A percentile compares a stretch with the other conserved stretches of the same genome.
phyloP scores from a whole-genome alignment of 2,113 vertebrate genomes.

The Peromyscus californicus region DNA sequence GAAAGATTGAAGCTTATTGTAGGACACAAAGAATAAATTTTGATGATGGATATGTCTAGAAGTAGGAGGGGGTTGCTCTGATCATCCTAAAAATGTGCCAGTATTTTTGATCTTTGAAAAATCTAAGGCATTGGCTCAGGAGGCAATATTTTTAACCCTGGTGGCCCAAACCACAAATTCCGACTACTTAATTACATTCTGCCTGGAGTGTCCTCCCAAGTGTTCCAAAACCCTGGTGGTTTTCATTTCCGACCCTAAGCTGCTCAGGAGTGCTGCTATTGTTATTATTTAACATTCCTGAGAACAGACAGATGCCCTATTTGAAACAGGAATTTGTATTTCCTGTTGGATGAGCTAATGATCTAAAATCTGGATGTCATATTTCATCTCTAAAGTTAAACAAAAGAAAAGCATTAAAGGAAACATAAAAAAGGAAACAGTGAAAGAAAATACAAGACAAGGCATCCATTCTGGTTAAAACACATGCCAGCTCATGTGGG shows the following conservation, averaged over 20 bases:
- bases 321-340: conserved; percentile 71
- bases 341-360: conserved; percentile 66
- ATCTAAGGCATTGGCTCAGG: conserved; percentile 45
- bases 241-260: conserved; percentile 78
- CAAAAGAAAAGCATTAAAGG: conserved; percentile 66
- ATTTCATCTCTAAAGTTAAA: conserved; percentile 62
- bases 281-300: conserved; percentile 78
- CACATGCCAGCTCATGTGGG: conserved; percentile 45
- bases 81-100: background rate
- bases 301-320: conserved; percentile 73
- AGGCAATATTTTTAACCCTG: conserved; percentile 69
- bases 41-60: background rate
- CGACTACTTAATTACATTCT: conserved; percentile 73
- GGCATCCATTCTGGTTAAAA: conserved; percentile 67
- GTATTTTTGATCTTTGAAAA: conserved; percentile 59
- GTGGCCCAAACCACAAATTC: conserved; percentile 79
- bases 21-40: background rate
- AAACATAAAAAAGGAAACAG: conserved; percentile 77
- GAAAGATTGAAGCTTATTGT: background rate
- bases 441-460: conserved; percentile 76
- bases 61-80: background rate
- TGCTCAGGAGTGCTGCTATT: conserved; percentile 65
- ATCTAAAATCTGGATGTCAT: conserved; percentile 77
- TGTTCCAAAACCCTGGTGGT: conserved; percentile 70
- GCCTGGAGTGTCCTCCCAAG: conserved; percentile 69